Conservation (phyloP, 1,140 invertebrate genomes). For the Zaprionus ornatus region DNA sequence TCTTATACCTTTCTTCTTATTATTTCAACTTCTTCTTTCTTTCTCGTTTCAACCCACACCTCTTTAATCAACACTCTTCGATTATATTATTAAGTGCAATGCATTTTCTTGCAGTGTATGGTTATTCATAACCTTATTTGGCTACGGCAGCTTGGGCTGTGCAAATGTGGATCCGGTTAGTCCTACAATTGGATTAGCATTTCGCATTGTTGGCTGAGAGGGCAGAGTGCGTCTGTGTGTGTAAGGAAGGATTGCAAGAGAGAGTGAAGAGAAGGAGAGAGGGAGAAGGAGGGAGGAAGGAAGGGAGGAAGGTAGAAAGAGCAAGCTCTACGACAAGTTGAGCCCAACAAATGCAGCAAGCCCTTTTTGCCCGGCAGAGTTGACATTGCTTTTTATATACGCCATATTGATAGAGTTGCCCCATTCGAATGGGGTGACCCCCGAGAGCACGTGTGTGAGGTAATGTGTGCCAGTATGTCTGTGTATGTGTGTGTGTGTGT, state of each 20-base stretch:
- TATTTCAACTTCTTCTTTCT: too few relatives aligned
- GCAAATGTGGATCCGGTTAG: conserved; percentile 38
- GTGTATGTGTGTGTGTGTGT: conserved; percentile 6
- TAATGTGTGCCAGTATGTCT: background rate
- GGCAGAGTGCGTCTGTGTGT: background rate
- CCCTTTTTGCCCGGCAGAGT: conserved; percentile 29
- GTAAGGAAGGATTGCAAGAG: background rate
- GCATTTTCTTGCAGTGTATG: conserved; percentile 25
- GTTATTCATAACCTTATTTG: conserved; percentile 33
- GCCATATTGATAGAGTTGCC: conserved; percentile 41
- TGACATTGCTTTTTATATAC: conserved; percentile 80
- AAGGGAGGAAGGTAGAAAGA: background rate
- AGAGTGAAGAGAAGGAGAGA: background rate
- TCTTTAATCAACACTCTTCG: too few relatives aligned
- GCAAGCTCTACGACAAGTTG: conserved; percentile 4
- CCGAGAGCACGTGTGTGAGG: background rate
- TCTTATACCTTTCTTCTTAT: too few relatives aligned
- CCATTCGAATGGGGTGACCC: conserved; percentile 1
- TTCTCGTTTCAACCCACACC: too few relatives aligned
- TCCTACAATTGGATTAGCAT: conserved; percentile 45
- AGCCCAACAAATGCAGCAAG: conserved; percentile 1
- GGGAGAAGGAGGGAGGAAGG: background rate
- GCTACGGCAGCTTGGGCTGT: conserved; percentile 32
- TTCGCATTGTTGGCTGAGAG: conserved; percentile 23
- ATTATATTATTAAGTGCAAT: background rate